Conservation (phyloP, 2,888 invertebrate species). For the Leptopilina myrica region DNA sequence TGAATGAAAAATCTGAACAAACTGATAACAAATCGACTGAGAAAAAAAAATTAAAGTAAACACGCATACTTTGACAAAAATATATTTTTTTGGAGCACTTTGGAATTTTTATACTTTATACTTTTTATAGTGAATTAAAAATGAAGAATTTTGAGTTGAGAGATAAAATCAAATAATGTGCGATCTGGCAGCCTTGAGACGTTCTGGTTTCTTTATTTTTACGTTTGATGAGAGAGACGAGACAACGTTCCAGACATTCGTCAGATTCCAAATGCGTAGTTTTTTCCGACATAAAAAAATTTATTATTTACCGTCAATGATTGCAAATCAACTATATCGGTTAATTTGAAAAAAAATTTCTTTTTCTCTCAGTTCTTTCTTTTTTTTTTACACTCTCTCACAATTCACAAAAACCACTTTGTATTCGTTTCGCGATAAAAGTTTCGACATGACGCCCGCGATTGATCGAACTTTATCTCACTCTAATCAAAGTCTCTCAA, state of each 20-base stretch:
- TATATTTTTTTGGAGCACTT: not conserved
- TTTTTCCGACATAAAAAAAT: not conserved
- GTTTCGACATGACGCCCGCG: conserved; percentile 26
- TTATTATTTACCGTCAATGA: conserved; percentile 8
- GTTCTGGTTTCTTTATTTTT: conserved; percentile 62
- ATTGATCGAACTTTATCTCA: conserved; percentile 27
- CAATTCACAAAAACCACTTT: conserved; percentile 33
- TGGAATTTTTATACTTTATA: not conserved
- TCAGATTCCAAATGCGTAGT: conserved; percentile 14
- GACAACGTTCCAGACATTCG: conserved; percentile 33
- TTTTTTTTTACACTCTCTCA: not conserved
- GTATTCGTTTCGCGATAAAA: conserved; percentile 24
- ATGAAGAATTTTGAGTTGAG: not conserved
- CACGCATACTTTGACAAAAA: too few relatives aligned
- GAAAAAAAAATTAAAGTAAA: too few relatives aligned
- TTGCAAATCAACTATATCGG: conserved; percentile 13
- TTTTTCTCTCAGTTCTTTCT: not conserved
- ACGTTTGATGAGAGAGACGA: conserved; percentile 58
- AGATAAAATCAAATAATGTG: conserved; percentile 20
- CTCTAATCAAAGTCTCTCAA: conserved; percentile 27
- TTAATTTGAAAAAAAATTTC: conserved; percentile 13
- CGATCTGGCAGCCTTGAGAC: conserved; percentile 60
- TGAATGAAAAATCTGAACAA: too few relatives aligned
- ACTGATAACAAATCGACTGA: too few relatives aligned
- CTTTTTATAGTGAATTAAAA: not conserved